These are phyloP conservation scores for Carterocephalus palaemon DNA, from an alignment of 2,888 invertebrate genomes.

Conservation along the genomic window DNA sequence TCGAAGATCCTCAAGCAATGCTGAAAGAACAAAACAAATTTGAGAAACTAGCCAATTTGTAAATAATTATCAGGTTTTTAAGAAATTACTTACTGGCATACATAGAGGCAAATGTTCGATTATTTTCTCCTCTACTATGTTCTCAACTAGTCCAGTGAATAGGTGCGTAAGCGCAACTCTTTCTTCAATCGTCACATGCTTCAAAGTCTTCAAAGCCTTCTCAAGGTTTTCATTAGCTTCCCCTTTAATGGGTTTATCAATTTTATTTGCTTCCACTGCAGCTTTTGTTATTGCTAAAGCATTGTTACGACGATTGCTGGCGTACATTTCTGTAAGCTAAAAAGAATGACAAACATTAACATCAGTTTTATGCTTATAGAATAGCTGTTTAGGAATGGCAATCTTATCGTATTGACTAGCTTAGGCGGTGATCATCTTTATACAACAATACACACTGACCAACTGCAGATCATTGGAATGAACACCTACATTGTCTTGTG, in stretches of 20 bases:
- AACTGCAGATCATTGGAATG: too few species aligned
- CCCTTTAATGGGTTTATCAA: neutral
- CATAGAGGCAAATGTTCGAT: slow-evolving; percentile 1
- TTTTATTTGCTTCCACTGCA: neutral
- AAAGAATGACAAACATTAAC: too few species aligned
- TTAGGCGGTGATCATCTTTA: too few species aligned
- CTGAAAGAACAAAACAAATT: slow-evolving; percentile 1
- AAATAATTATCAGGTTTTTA: neutral
- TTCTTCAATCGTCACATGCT: slow-evolving; percentile 5
- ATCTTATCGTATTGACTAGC: too few species aligned
- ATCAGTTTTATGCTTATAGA: too few species aligned
- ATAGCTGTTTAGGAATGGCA: too few species aligned
- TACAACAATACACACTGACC: too few species aligned
- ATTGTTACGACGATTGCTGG: neutral
- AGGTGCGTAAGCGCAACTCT: neutral
- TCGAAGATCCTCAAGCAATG: slow-evolving; percentile 6
- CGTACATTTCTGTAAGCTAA: slow-evolving; percentile 7
- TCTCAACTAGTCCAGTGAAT: slow-evolving; percentile 14
- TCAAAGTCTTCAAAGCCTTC: neutral
- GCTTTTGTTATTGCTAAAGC: neutral
- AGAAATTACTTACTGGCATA: slow-evolving; percentile 5
- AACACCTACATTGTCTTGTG: too few species aligned
- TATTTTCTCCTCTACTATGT: slow-evolving; percentile 12
- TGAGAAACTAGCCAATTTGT: neutral
- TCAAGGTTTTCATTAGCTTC: neutral